Evolutionary conservation across 2,888 invertebrate genomes (phyloP), one percentile per base, ranked within the genome.

Genomic region (Agrochola lota): DNA sequence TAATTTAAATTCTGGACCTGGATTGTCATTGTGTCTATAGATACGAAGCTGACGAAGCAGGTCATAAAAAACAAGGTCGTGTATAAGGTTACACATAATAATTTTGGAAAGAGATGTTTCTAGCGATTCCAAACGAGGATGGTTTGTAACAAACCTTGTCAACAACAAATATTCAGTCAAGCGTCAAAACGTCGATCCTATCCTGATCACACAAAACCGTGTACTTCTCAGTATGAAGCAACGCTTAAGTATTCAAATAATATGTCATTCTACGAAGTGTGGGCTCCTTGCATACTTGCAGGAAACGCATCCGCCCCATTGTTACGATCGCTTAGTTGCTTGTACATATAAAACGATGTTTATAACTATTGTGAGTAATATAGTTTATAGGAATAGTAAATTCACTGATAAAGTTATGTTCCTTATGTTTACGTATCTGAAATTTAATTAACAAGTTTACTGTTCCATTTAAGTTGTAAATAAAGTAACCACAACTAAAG

Each of bases 221-320:
- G 43, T 23, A 72, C 40, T 88, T 88, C 88, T 83, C n/a, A 78
- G 87, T 85, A 87, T 26, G 17, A 83, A 62, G 63, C 77, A 57
- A 71, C 71, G 66, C 57, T 83, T 87, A 81, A 72, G 74, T 80
- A 88, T 88, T 88, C 85, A 87, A 85, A 77, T 87, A 81, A 63
- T 81, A 78, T 71, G 20, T 67, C 66, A 80, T 93, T 92, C 92
- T 89, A 67, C 75, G 91, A 90, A 91, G 68, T 59, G 70, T 77
- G 30, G 71, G 52, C 79, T 81, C 59, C 71, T 77, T 85, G 84
- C 84, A 80, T 85, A 85, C 80, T 83, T 84, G 85, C 91, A 92
- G 94, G 94, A 94, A 91, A 93, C 83, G 89, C 93, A 91, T 94
- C 93, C 94, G 93, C 90, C 88, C 88, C 81, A 91, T 92, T 93